These are phyloP conservation scores for Pheosia gnoma DNA, from an alignment of 2,888 invertebrate genomes.

Conservation along the genomic window DNA sequence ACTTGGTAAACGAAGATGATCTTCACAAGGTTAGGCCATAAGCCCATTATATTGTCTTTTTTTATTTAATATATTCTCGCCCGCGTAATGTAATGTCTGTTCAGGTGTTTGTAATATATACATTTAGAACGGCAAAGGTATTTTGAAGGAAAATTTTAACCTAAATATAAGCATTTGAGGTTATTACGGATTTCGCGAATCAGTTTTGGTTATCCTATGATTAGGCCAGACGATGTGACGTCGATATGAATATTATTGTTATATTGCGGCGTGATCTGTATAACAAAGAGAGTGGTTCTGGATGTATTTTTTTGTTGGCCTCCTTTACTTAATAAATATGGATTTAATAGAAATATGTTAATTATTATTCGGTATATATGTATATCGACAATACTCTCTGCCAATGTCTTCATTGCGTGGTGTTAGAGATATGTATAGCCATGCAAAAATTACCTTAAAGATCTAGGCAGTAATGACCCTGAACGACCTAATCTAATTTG, in stretches of 20 bases:
- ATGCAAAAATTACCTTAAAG: too few relatives aligned
- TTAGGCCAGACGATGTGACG: not conserved
- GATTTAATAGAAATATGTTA: too few relatives aligned
- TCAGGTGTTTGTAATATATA: not conserved
- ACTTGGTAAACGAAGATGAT: constrained; percentile 59
- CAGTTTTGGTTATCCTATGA: not conserved
- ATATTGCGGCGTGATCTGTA: not conserved
- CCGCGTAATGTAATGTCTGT: not conserved
- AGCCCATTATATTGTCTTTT: constrained; percentile 33
- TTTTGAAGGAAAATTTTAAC: constrained; percentile 1
- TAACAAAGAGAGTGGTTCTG: not conserved
- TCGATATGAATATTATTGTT: not conserved
- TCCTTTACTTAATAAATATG: too few relatives aligned
- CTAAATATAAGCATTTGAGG: not conserved
- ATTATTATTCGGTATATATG: too few relatives aligned
- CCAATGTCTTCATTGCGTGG: too few relatives aligned
- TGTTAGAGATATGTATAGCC: too few relatives aligned
- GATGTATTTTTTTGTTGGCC: too few relatives aligned
- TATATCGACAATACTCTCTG: too few relatives aligned
- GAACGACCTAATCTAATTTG: too few relatives aligned
- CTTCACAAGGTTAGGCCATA: constrained; percentile 47
- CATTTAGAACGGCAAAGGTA: not conserved
- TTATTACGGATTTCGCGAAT: not conserved
- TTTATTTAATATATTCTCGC: constrained; percentile 5
- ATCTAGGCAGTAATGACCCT: too few relatives aligned